Base-by-base conservation (phyloP, 2,888 invertebrate species). In the Iselma pallidipennis region DNA sequence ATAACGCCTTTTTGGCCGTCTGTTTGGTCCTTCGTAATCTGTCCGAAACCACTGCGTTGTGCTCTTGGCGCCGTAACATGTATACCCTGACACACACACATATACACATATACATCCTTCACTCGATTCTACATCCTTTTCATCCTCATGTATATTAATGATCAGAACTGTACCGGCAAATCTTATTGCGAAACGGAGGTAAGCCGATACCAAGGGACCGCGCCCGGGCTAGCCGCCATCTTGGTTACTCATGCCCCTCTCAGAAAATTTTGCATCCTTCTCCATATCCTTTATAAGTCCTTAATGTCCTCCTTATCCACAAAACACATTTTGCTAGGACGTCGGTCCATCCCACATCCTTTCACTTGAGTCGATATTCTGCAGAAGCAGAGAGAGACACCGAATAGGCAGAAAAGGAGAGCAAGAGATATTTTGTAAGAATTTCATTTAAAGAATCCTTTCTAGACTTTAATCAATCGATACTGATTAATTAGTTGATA, bases 171-270 rank as follows among this genome's bases (percentile, higher is more conserved):
- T 79, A 78, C 78, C 66, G 76, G 78, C 78, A 80, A 81, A 80
- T 81, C 81, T 81, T 81, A 81, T 80, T 80, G 79, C 80, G 74
- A 75, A 45, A 45, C 21, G 10, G 78, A 78, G 76, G 78, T 80
- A 80, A 80, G 80, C 80, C 78, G 80, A 79, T 78, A 77, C 76
- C 78, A 76, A 79, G 78, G 78, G 77, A 77, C 78, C 77, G 75
- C 77, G 72, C 78, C 79, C 78, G 77, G 71, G 21, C 69, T 67
- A 71, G 78, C 71, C 78, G 80, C 80, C 79, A 79, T 80, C 79
- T 79, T 80, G 78, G 72, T 72, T 74, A 71, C 76, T 74, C 76
- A 73, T 70, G 70, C 74, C 70, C 71, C 60, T 71, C 66, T 69
- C 70, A 69, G 67, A 69, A 63, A 63, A 66, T 59, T 63, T 66